Evolutionary conservation across 2,888 invertebrate genomes (phyloP).

Genomic region (Acleris sparsana): DNA sequence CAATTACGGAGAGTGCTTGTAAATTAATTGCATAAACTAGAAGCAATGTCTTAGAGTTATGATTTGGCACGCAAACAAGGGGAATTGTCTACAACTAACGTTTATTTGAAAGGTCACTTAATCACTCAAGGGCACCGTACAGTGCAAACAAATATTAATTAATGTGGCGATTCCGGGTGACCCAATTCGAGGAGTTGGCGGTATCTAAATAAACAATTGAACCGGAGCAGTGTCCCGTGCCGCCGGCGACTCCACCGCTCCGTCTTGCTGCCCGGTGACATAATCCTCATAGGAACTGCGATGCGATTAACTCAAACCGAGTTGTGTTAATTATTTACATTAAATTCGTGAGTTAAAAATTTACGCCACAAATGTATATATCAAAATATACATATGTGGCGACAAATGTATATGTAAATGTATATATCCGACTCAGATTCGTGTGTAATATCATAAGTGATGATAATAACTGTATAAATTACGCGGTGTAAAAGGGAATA

Average conservation of each 20-base stretch:
- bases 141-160: constrained; percentile 82
- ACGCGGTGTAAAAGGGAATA: no score
- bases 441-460: no score
- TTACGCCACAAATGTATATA: no score
- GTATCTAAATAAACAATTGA: constrained; percentile 79
- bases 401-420: no score
- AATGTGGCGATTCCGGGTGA: constrained; percentile 75
- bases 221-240: constrained; percentile 62
- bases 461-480: no score
- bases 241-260: constrained; percentile 32
- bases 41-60: constrained; percentile 50
- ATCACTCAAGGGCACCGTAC: constrained; percentile 77
- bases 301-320: not conserved
- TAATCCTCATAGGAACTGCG: constrained; percentile 12
- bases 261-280: constrained; percentile 1
- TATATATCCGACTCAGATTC: no score
- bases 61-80: constrained; percentile 66
- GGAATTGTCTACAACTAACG: constrained; percentile 70
- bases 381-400: no score
- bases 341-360: no score
- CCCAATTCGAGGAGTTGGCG: constrained; percentile 77
- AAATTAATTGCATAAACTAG: constrained; percentile 53
- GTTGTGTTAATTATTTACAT: no score
- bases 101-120: constrained; percentile 76
- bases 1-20: constrained; percentile 29